phyloP scores from a whole-genome alignment of 2,797 vertebrate genomes.

The Luscinia luscinia region DNA sequence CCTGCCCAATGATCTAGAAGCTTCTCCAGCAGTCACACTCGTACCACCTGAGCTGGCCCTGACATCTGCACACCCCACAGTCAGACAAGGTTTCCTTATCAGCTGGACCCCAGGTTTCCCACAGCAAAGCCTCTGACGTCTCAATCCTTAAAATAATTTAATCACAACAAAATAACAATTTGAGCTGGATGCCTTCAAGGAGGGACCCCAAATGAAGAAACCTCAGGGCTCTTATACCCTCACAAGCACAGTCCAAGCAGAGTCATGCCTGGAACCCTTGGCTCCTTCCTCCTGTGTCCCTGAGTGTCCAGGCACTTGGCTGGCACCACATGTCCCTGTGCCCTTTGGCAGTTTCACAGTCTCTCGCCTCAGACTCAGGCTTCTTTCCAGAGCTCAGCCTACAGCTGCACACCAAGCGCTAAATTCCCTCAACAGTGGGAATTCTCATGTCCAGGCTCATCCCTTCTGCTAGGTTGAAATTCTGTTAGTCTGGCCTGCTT shows the following conservation, averaged over 20 bases:
- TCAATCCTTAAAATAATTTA: background rate
- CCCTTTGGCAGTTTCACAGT: background rate
- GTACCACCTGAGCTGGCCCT: background rate
- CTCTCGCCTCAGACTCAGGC: background rate
- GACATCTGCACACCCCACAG: background rate
- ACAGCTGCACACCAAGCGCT: background rate
- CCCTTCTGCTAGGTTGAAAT: accelerated
- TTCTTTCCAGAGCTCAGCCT: background rate
- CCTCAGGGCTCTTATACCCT: background rate
- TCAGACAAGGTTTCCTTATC: background rate
- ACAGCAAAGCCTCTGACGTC: accelerated
- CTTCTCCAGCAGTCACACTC: background rate
- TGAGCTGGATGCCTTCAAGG: background rate
- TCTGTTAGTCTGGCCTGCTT: accelerated
- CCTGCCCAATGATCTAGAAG: background rate
- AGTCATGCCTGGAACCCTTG: background rate
- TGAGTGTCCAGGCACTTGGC: background rate
- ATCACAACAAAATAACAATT: background rate
- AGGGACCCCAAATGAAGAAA: background rate
- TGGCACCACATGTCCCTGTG: background rate
- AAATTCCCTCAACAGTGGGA: background rate
- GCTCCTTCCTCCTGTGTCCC: background rate
- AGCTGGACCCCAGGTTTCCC: accelerated
- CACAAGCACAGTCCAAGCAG: background rate
- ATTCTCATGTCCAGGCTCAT: background rate